Percentiles rank a stretch among this genome's conserved stretches.
Conservation (phyloP, 2,797 vertebrate genomes). For the Sebastes taczanowskii region DNA sequence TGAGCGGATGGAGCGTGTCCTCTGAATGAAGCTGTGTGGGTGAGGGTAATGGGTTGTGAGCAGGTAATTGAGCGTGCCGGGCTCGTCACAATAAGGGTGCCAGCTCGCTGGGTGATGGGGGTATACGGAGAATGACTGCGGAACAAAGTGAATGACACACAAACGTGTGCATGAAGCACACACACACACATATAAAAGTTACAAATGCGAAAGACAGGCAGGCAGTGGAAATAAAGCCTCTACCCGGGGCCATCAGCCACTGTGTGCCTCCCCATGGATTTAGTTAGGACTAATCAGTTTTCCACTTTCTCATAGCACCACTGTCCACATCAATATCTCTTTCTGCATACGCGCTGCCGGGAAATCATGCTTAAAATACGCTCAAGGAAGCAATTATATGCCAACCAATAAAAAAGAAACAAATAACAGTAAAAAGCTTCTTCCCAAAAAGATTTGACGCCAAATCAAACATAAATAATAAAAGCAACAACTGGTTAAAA, state of each 20-base stretch:
- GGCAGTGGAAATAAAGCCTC: constrained; percentile 27
- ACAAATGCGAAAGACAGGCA: constrained; percentile 11
- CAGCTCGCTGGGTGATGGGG: constrained; percentile 19
- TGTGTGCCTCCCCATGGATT: constrained; percentile 19
- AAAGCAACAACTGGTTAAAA: not conserved
- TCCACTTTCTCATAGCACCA: constrained; percentile 39
- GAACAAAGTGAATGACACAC: not conserved
- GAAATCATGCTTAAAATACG: constrained; percentile 5
- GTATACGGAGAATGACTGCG: constrained; percentile 16
- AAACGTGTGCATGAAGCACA: not conserved
- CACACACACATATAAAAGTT: not conserved
- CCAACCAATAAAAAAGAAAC: not conserved
- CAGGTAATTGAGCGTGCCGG: constrained; percentile 47
- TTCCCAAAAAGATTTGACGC: not conserved
- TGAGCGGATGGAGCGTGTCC: constrained; percentile 21
- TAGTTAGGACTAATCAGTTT: constrained; percentile 36
- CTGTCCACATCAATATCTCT: constrained; percentile 35
- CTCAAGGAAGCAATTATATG: constrained; percentile 4
- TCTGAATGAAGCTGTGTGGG: constrained; percentile 37
- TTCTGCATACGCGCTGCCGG: not conserved
- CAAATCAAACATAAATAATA: not conserved
- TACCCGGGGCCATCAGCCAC: not conserved
- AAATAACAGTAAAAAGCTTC: not conserved
- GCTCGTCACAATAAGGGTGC: constrained; percentile 41
- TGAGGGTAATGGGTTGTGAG: constrained; percentile 59